Base-by-base conservation (phyloP, 2,888 invertebrate species). In the Lepidocyrtinus sp. region DNA sequence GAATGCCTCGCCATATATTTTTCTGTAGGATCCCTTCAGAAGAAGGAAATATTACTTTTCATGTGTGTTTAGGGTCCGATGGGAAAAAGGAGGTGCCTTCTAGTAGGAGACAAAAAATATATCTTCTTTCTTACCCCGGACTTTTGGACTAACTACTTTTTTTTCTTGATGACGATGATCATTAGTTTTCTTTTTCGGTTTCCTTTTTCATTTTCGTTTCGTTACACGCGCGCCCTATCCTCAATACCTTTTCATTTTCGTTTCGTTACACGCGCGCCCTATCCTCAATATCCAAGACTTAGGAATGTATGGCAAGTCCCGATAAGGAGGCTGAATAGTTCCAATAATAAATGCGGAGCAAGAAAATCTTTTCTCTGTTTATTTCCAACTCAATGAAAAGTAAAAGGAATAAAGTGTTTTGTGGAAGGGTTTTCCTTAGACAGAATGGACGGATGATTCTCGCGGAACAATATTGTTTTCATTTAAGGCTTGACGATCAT, bases 171-270 rank as follows among this genome's bases (percentile, higher is more conserved):
- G 68, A 62, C 45, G 27, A n/a, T 72, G 75, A 36, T 75, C 75
- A 75, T 75, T 75, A 75, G 67, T 59, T 74, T 74, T 72, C 46
- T 64, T 63, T 50, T 27, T 26, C 50, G 36, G 62, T 45, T 72
- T 73, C 46, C n/a, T 36, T 36, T 36, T 36, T 50, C 5, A 15
- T 68, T 26, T 65, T 50, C 7, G 46, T 46, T 36, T 36, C 68
- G 1, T 21, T 62, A 62, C 62, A 62, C 62, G 62, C 62, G n/a
- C n/a, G 21, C 22, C 2, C 21, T 21, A 7, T 62, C 63, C 27
- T 26, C 50, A 22, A 46, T 36, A 21, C 50, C 55, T n/a, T 65
- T 36, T 50, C 5, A 15, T 68, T 26, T 65, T 50, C 7, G 46
- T 46, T 36, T 36, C 68, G 1, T 21, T 62, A 62, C 62, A 62